Conservation (phyloP, 2,888 invertebrate species). For the Drosophila lutescens region DNA sequence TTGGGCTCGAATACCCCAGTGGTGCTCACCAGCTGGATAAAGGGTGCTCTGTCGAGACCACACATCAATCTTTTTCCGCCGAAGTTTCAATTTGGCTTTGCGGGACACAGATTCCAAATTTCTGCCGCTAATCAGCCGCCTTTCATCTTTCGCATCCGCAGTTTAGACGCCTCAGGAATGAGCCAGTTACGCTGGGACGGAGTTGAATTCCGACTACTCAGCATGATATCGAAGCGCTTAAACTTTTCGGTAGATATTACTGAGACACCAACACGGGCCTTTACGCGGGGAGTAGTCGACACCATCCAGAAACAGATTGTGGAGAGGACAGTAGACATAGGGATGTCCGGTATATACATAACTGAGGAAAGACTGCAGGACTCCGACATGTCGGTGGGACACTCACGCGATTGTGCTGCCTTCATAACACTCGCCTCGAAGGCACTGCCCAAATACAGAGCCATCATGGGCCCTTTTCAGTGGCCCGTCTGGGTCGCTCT, state of each 20-base stretch:
- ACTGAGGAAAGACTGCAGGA: constrained; percentile 85
- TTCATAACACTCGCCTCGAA: constrained; percentile 91
- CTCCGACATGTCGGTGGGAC: constrained; percentile 88
- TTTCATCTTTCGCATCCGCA: constrained; percentile 86
- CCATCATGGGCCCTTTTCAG: constrained; percentile 93
- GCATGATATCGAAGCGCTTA: constrained; percentile 87
- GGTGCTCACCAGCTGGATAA: constrained; percentile 90
- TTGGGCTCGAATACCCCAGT: constrained; percentile 88
- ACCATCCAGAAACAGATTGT: constrained; percentile 86
- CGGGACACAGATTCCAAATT: constrained; percentile 90
- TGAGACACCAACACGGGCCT: constrained; percentile 85
- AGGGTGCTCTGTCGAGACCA: constrained; percentile 87
- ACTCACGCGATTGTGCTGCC: constrained; percentile 90
- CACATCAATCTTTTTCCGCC: constrained; percentile 88
- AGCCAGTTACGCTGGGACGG: constrained; percentile 86
- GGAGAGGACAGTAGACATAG: constrained; percentile 87
- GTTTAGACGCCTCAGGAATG: constrained; percentile 76
- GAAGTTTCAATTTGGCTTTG: constrained; percentile 89
- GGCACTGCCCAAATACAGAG: constrained; percentile 91
- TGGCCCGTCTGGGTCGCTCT: constrained; percentile 92
- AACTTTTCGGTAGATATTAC: constrained; percentile 90
- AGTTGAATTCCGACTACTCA: constrained; percentile 88
- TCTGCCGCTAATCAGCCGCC: constrained; percentile 90
- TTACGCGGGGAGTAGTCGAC: constrained; percentile 86
- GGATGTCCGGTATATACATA: constrained; percentile 89